Conservation (phyloP, 2,797 vertebrate species). For the Bovichtus variegatus region DNA sequence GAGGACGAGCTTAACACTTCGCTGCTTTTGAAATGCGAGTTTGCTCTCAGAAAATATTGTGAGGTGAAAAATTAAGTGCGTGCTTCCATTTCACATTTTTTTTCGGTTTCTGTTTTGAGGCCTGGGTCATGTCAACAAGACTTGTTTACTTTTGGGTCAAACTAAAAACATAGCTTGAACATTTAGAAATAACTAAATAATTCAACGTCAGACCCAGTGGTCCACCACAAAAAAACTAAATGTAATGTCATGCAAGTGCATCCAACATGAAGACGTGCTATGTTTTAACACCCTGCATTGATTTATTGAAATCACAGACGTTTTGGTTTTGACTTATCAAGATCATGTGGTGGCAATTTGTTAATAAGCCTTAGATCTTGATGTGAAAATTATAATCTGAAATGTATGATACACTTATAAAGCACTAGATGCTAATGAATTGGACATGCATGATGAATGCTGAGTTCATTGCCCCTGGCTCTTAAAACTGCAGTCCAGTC, state of each 20-base stretch:
- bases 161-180: neutral
- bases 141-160: neutral
- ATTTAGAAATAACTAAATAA: neutral
- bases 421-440: conserved; percentile 50
- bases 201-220: neutral
- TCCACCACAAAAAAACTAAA: conserved; percentile 11
- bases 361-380: conserved; percentile 39
- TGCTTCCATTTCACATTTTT: neutral
- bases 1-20: conserved; percentile 24
- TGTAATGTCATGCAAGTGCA: neutral
- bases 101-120: conserved; percentile 2
- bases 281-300: conserved; percentile 8
- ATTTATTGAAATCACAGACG: conserved; percentile 27
- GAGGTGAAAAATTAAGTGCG: neutral
- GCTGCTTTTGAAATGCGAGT: conserved; percentile 26
- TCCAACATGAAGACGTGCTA: neutral
- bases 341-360: conserved; percentile 39
- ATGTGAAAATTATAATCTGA: conserved; percentile 48
- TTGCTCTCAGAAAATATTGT: conserved; percentile 1
- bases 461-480: conserved; percentile 48
- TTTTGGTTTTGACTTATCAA: conserved; percentile 17
- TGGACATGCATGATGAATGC: conserved; percentile 48
- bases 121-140: neutral
- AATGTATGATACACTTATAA: conserved; percentile 44
- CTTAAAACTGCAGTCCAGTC: conserved; percentile 38